A percentile compares a stretch with the other conserved stretches of the same genome.
Evolutionary conservation across 2,888 invertebrate species (phyloP).

Genomic region (Drosophila buzzatii): DNA sequence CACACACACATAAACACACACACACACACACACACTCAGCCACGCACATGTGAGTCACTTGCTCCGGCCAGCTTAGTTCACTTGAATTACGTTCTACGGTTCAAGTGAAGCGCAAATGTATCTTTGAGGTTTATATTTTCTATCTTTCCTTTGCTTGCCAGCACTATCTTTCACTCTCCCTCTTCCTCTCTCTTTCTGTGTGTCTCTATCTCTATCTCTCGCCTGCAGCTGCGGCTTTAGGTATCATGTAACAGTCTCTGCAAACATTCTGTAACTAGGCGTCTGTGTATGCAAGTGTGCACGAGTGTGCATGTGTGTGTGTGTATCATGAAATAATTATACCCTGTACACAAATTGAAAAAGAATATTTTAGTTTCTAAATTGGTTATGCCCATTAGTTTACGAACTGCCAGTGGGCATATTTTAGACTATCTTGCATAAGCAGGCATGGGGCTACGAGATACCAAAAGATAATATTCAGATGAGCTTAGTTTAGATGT

Average conservation of each 20-base stretch:
- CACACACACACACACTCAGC: slow-evolving; percentile 15
- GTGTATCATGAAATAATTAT: slow-evolving; percentile 65
- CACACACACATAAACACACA: slow-evolving; percentile 36
- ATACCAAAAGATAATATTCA: too few species aligned
- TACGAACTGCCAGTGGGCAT: neutral
- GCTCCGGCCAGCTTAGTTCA: slow-evolving; percentile 71
- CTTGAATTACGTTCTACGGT: slow-evolving; percentile 72
- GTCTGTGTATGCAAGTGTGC: slow-evolving; percentile 25
- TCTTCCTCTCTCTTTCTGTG: neutral
- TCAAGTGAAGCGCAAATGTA: slow-evolving; percentile 81
- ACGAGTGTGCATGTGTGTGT: slow-evolving; percentile 22
- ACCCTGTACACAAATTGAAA: slow-evolving; percentile 7
- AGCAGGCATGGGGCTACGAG: neutral
- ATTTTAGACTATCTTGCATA: neutral
- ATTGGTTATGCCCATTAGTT: neutral
- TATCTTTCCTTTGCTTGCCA: slow-evolving; percentile 14
- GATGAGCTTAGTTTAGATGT: too few species aligned
- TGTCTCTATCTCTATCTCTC: slow-evolving; percentile 3
- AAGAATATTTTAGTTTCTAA: neutral
- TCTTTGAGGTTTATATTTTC: slow-evolving; percentile 78
- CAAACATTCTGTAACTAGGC: slow-evolving; percentile 50
- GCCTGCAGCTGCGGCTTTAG: slow-evolving; percentile 49
- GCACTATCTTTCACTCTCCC: slow-evolving; percentile 1
- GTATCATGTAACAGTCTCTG: slow-evolving; percentile 60
- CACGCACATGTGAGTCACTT: slow-evolving; percentile 52